phyloP scores from a whole-genome alignment of 2,113 vertebrate genomes.

The Hepsetus odoe region DNA sequence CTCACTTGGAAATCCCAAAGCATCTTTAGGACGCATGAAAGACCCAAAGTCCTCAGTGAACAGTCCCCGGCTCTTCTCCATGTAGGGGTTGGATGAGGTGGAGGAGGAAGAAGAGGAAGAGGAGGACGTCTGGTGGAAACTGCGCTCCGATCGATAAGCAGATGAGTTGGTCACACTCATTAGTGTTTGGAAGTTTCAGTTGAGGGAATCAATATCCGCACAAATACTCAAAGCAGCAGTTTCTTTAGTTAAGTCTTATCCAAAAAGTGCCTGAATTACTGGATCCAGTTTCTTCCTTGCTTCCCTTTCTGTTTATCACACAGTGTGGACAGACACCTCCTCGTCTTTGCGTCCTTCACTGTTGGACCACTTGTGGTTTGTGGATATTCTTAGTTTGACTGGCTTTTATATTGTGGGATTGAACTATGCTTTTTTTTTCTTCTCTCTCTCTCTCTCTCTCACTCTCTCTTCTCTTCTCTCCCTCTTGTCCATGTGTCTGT shows the following conservation, averaged over 20 bases:
- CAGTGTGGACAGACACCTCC: not conserved
- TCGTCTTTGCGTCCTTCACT: conserved; percentile 21
- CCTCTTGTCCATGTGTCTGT: conserved; percentile 39
- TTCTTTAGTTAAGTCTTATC: conserved; percentile 32
- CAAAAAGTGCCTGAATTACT: conserved; percentile 36
- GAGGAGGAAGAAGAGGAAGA: conserved; percentile 67
- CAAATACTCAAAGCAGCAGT: conserved; percentile 23
- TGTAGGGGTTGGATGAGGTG: conserved; percentile 78
- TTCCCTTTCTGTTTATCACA: conserved; percentile 1
- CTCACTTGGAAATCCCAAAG: conserved; percentile 86
- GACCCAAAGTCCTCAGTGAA: conserved; percentile 88
- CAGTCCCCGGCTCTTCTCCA: conserved; percentile 89
- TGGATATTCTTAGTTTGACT: conserved; percentile 28
- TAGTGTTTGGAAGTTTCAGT: conserved; percentile 60
- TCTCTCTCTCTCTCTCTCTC: conserved; percentile 22
- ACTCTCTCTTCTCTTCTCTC: too few species aligned
- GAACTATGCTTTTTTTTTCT: conserved; percentile 26
- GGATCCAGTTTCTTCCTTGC: conserved; percentile 8
- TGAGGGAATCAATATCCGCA: conserved; percentile 35
- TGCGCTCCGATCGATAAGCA: conserved; percentile 83
- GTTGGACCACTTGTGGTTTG: conserved; percentile 33
- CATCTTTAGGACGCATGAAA: conserved; percentile 84
- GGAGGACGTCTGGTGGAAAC: conserved; percentile 80
- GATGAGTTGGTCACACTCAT: conserved; percentile 81
- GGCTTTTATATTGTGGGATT: conserved; percentile 48